Evolutionary conservation across 2,888 invertebrate genomes (phyloP).

Genomic region (Linnaemya tessellans): DNA sequence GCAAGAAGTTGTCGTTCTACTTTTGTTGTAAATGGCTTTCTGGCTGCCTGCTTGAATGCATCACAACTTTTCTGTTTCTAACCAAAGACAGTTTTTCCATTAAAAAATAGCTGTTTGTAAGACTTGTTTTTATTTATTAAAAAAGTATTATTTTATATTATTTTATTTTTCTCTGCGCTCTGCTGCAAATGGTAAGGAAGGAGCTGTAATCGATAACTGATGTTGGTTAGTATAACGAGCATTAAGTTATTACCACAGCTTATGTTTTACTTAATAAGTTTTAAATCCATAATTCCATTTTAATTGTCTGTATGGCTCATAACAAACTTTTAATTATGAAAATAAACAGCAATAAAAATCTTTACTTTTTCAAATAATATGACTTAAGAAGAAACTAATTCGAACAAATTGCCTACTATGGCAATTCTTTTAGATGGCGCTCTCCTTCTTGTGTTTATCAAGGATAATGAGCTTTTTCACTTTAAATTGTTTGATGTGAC

Average conservation of each 20-base stretch:
- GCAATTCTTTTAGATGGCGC: not conserved
- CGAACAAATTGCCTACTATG: not conserved
- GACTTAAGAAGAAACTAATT: not conserved
- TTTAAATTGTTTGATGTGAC: not conserved
- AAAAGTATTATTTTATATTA: conserved; percentile 1
- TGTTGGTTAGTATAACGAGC: not conserved
- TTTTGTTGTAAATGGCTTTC: conserved; percentile 1
- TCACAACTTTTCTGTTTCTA: not conserved
- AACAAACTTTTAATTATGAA: not conserved
- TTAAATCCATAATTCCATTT: not conserved
- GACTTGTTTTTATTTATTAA: not conserved
- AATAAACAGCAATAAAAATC: not conserved
- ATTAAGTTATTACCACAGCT: not conserved
- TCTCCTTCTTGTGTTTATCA: not conserved
- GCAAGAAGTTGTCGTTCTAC: conserved; percentile 51
- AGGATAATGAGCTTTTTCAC: not conserved
- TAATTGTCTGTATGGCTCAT: not conserved
- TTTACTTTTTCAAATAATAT: not conserved
- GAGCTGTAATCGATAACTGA: not conserved
- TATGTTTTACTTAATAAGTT: not conserved
- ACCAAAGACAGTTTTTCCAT: conserved; percentile 12
- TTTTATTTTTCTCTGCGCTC: not conserved
- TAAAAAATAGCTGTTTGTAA: not conserved
- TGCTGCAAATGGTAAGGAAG: not conserved
- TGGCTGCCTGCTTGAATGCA: not conserved